Evolutionary conservation across 2,888 invertebrate species (phyloP).

Genomic region (Helicoverpa assulta): DNA sequence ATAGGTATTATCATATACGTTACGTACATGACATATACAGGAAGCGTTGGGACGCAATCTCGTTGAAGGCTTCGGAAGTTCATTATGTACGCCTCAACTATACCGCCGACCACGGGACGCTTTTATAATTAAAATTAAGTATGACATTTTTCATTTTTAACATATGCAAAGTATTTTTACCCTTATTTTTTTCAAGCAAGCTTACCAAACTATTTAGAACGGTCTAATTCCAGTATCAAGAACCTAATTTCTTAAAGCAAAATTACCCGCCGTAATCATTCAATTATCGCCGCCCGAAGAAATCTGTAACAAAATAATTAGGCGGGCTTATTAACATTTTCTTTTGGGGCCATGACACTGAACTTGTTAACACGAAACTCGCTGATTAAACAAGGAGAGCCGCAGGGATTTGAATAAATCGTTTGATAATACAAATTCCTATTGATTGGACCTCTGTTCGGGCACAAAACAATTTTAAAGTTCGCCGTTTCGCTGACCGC

Average conservation of each 20-base stretch:
- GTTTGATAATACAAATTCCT: conserved; percentile 52
- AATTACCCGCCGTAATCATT: conserved; percentile 25
- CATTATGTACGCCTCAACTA: conserved; percentile 4
- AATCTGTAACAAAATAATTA: conserved; percentile 55
- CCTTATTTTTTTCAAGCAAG: background rate
- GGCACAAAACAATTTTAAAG: conserved; percentile 60
- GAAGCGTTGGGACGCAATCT: conserved; percentile 13
- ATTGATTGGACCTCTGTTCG: conserved; percentile 45
- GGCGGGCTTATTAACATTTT: conserved; percentile 46
- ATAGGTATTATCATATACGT: background rate
- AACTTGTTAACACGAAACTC: conserved; percentile 47
- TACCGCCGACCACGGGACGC: too few relatives aligned
- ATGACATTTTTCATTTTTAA: too few relatives aligned
- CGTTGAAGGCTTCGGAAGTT: conserved; percentile 19
- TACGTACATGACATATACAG: background rate
- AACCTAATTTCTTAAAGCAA: conserved; percentile 8
- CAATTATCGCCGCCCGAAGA: conserved; percentile 47
- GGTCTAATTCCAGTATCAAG: conserved; percentile 17
- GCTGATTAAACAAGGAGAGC: conserved; percentile 33
- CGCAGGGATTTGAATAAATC: conserved; percentile 39
- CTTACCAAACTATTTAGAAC: conserved; percentile 10
- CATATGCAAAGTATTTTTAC: too few relatives aligned
- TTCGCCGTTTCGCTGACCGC: conserved; percentile 55
- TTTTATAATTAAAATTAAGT: conserved; percentile 2
- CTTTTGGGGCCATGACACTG: conserved; percentile 27